phyloP scores from a whole-genome alignment of 2,888 invertebrate genomes.

The Mythimna ferrago region DNA sequence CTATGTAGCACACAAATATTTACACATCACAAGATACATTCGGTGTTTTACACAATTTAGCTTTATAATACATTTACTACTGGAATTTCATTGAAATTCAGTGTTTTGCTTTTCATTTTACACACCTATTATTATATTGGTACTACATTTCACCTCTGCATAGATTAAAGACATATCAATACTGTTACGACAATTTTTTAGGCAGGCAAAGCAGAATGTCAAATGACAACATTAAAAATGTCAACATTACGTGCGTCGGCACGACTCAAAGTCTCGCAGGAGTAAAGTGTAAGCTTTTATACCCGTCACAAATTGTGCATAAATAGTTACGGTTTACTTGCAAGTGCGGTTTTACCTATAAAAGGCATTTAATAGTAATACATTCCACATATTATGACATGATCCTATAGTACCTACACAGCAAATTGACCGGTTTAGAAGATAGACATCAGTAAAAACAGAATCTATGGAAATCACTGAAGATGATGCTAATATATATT shows the following conservation, averaged over 20 bases:
- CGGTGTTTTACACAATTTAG: neutral
- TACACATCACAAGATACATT: too few relatives aligned
- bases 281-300: conserved; percentile 52
- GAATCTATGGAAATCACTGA: neutral
- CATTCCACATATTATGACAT: conserved; percentile 4
- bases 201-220: conserved; percentile 16
- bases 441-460: neutral
- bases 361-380: conserved; percentile 17
- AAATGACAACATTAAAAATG: conserved; percentile 41
- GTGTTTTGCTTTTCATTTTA: neutral
- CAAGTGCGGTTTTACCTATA: conserved; percentile 15
- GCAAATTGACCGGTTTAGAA: neutral
- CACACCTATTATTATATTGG: neutral
- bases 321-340: conserved; percentile 46
- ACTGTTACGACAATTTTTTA: conserved; percentile 36
- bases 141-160: conserved; percentile 6
- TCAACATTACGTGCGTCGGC: conserved; percentile 53
- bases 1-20: neutral
- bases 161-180: conserved; percentile 8
- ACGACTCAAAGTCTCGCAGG: conserved; percentile 50
- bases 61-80: neutral
- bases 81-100: conserved; percentile 5
- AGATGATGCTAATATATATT: conserved; percentile 14
- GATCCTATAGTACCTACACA: neutral
- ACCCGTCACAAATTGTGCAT: conserved; percentile 52